phyloP scores from a whole-genome alignment of 92 coral and sea anemone genomes.

The Porites rus region DNA sequence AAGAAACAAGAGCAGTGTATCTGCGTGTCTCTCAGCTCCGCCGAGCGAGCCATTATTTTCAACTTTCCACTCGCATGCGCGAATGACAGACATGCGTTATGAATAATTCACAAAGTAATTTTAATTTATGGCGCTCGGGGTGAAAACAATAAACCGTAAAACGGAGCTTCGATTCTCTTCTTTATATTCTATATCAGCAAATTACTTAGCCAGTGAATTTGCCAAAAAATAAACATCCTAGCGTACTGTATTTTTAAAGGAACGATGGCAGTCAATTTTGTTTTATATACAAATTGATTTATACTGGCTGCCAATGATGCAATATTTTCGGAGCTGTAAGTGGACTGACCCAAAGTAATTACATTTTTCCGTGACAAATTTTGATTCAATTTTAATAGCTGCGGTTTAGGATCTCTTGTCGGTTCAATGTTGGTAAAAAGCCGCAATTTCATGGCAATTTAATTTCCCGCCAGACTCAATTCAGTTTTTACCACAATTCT shows the following conservation, averaged over 20 bases:
- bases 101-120: conserved; percentile 31
- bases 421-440: neutral
- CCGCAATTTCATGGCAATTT: neutral
- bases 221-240: too few relatives aligned
- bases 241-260: too few relatives aligned
- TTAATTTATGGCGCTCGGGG: conserved; percentile 6
- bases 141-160: neutral
- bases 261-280: too few relatives aligned
- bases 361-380: neutral
- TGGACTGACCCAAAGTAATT: neutral
- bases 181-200: neutral
- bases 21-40: too few relatives aligned
- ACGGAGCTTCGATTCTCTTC: neutral
- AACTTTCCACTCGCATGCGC: conserved; percentile 32
- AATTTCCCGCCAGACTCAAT: neutral
- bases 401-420: neutral
- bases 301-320: too few relatives aligned
- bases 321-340: too few relatives aligned
- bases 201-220: too few relatives aligned
- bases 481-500: neutral
- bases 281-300: too few relatives aligned
- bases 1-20: conserved; percentile 28
- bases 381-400: neutral
- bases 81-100: neutral
- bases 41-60: too few relatives aligned